These are phyloP conservation scores for Trichonephila clavata DNA, from an alignment of 1,140 invertebrate species.

Conservation along the genomic window DNA sequence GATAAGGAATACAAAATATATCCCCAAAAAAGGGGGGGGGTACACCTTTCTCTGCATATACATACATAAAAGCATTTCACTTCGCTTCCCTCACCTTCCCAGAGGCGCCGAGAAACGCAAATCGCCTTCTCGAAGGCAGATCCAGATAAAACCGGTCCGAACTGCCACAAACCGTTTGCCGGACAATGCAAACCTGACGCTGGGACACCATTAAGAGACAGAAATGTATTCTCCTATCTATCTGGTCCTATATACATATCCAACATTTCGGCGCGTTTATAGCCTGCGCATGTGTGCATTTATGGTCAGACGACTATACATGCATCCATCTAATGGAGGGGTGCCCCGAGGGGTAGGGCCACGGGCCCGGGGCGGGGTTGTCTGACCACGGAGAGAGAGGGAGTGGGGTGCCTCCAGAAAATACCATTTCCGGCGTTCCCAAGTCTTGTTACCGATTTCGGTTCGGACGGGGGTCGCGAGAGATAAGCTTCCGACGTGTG, in stretches of 20 bases:
- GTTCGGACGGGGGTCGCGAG: background rate
- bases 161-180: background rate
- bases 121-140: slow-evolving; percentile 2
- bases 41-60: background rate
- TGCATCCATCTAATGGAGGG: background rate
- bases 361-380: background rate
- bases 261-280: background rate
- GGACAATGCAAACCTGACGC: slow-evolving; percentile 11
- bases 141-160: slow-evolving; percentile 33
- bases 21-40: background rate
- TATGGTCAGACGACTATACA: background rate
- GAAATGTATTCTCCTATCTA: slow-evolving; percentile 20
- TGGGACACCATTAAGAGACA: slow-evolving; percentile 44
- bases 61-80: background rate
- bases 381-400: background rate
- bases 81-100: background rate
- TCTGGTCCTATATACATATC: slow-evolving; percentile 59
- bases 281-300: background rate
- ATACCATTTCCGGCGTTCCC: slow-evolving; percentile 61
- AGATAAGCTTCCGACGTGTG: slow-evolving; percentile 70
- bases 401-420: slow-evolving; percentile 23
- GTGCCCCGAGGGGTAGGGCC: background rate
- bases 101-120: slow-evolving; percentile 10
- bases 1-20: background rate
- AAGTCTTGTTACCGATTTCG: slow-evolving; percentile 34